Conservation (phyloP, 2,888 invertebrate genomes). For the Mesodorylaimus sp. region DNA sequence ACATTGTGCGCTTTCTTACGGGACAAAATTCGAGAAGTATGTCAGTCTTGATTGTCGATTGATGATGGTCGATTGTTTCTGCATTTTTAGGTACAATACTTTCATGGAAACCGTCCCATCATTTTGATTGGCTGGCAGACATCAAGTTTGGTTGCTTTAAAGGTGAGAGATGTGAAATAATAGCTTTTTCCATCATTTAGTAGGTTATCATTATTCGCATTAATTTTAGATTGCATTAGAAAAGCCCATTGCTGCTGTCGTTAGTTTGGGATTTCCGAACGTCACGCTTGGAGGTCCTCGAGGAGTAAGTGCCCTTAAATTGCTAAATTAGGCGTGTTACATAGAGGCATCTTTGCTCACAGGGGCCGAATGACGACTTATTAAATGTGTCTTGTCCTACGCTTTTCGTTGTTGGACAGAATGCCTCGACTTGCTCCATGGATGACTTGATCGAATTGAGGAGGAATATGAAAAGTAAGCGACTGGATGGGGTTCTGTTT, state of each 20-base stretch:
- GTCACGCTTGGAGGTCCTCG: slow-evolving; percentile 51
- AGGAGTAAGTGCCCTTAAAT: slow-evolving; percentile 35
- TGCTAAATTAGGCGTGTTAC: neutral
- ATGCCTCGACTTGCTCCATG: slow-evolving; percentile 42
- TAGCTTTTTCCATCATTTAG: no score
- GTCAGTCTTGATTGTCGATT: no score
- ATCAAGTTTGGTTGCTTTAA: no score
- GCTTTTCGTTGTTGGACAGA: slow-evolving; percentile 58
- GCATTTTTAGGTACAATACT: no score
- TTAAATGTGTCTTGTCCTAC: slow-evolving; percentile 53
- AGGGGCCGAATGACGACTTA: slow-evolving; percentile 52
- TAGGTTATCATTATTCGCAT: no score
- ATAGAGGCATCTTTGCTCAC: slow-evolving; percentile 9
- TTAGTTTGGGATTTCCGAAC: slow-evolving; percentile 58
- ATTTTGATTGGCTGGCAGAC: no score
- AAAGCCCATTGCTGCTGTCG: slow-evolving; percentile 51
- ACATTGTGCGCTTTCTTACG: no score
- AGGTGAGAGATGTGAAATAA: no score
- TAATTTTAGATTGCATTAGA: slow-evolving; percentile 47
- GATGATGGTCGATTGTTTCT: no score
- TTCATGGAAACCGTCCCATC: no score
- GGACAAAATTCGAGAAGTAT: no score
- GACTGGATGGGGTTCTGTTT: no score
- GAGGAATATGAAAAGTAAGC: slow-evolving; percentile 48
- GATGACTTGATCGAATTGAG: slow-evolving; percentile 59